Percentiles rank a stretch among this genome's conserved stretches.
Evolutionary conservation across 2,888 invertebrate genomes (phyloP).

Genomic region (Amphipyra berbera): DNA sequence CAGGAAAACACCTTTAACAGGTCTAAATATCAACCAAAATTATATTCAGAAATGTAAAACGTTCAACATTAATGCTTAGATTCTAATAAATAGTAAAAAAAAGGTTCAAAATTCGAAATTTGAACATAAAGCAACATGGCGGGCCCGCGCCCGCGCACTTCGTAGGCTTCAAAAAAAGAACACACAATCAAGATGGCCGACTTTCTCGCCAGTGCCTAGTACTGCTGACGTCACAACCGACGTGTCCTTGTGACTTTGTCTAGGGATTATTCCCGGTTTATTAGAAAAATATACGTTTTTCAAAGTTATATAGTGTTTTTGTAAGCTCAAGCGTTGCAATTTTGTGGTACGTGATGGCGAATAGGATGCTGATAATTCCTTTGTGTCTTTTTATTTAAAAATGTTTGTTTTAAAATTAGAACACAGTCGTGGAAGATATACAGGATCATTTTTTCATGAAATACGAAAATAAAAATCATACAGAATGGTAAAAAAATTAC

Average conservation of each 20-base stretch:
- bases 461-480: slow-evolving; percentile 17
- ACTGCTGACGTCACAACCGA: slow-evolving; percentile 87
- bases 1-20: neutral
- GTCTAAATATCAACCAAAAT: neutral
- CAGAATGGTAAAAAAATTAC: slow-evolving; percentile 27
- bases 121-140: slow-evolving; percentile 75
- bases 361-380: slow-evolving; percentile 34
- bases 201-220: slow-evolving; percentile 88
- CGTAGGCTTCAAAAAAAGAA: slow-evolving; percentile 87
- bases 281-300: slow-evolving; percentile 63
- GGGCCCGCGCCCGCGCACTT: slow-evolving; percentile 81
- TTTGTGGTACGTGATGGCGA: slow-evolving; percentile 29
- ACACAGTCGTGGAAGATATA: neutral
- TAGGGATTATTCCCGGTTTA: slow-evolving; percentile 71
- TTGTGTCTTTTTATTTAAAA: slow-evolving; percentile 48
- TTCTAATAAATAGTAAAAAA: slow-evolving; percentile 5
- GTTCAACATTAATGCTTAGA: neutral
- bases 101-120: slow-evolving; percentile 58
- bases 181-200: slow-evolving; percentile 87
- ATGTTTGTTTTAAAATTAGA: slow-evolving; percentile 19
- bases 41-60: neutral
- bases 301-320: slow-evolving; percentile 53
- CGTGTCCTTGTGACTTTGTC: slow-evolving; percentile 84
- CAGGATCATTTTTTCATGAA: neutral
- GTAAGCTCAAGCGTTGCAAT: slow-evolving; percentile 17